Base-by-base conservation (phyloP, 2,113 vertebrate species). In the Hipposideros armiger region DNA sequence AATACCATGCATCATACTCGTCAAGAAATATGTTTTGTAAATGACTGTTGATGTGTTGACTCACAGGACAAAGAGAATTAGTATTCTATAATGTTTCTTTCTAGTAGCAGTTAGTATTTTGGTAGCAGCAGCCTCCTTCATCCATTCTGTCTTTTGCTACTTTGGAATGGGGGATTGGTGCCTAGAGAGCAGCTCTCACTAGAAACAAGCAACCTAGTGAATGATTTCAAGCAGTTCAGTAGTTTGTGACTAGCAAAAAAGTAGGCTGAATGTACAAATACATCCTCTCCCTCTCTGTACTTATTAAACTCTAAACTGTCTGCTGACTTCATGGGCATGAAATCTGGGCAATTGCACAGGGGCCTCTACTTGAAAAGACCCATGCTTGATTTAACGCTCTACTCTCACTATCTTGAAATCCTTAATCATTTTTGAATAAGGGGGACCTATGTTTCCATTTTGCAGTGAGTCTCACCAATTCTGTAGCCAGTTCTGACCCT, bases 11-110 rank as follows among this genome's bases (percentile, higher is more conserved):
- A 47, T 50, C 7, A 32, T 64, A 52, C 60, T 96, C 91, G 76
- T 92, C 85, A 92, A 86, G 54, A 72, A 84, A 77, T 67, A 30
- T 54, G 88, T 77, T 94, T 95, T 76, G 50, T 73, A 77, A 92
- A 69, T 85, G 54, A 74, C 11, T 72, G 62, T 69, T 91, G 76
- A 64, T 83, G 54, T 50, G 85, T 94, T 36, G 42, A 54, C 17
- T 93, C 40, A 66, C 9, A 42, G 64, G 30, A 67, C 81, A 85
- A 47, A 73, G 64, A 87, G 40, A 60, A 67, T 40, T 92, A 32
- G 20, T 72, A 36, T 47, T 52, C 22, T 90, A 22, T 87, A 80
- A 47, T 3, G 7, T 64, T 58, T 70, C 2, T 72, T 87, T 30
- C 22, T 67, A 81, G 85, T 54, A 92, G 72, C 91, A 60, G 16